Evolutionary conservation across 1,140 invertebrate species (phyloP).

Genomic region (Drosophila littoralis): DNA sequence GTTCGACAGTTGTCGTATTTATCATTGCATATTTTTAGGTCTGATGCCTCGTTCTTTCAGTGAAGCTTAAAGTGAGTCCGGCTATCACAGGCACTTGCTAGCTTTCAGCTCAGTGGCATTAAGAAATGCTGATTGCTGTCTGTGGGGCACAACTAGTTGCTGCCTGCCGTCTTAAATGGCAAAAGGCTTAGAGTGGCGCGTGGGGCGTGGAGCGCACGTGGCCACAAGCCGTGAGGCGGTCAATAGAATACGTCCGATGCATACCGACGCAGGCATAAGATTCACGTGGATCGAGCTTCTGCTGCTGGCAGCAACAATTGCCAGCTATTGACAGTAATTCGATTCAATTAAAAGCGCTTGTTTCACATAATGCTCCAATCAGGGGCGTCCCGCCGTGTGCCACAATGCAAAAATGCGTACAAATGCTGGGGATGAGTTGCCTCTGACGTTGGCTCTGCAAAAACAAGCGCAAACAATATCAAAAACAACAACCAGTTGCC

Average conservation of each 20-base stretch:
- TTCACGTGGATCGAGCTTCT: conserved; percentile 18
- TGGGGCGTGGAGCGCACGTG: conserved; percentile 35
- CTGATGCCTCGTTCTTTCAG: neutral
- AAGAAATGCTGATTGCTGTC: neutral
- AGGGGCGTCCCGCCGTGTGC: neutral
- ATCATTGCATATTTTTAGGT: conserved; percentile 22
- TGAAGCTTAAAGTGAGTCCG: conserved; percentile 1
- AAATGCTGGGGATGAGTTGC: neutral
- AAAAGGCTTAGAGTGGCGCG: conserved; percentile 27
- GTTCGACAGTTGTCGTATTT: conserved; percentile 1
- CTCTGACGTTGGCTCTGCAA: neutral
- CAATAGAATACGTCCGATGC: neutral
- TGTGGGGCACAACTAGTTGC: conserved; percentile 16
- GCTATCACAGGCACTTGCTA: neutral
- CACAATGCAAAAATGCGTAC: neutral
- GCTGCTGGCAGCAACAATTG: neutral
- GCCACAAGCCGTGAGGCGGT: neutral
- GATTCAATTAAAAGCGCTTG: conserved; percentile 68
- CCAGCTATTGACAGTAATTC: conserved; percentile 26
- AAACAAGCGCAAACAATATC: neutral
- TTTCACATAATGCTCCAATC: conserved; percentile 3
- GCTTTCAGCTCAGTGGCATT: conserved; percentile 4
- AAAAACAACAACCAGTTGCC: conserved; percentile 38
- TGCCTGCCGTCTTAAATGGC: conserved; percentile 53
- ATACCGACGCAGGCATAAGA: neutral